phyloP scores from a whole-genome alignment of 2,113 vertebrate genomes.

The Microtus montanus region DNA sequence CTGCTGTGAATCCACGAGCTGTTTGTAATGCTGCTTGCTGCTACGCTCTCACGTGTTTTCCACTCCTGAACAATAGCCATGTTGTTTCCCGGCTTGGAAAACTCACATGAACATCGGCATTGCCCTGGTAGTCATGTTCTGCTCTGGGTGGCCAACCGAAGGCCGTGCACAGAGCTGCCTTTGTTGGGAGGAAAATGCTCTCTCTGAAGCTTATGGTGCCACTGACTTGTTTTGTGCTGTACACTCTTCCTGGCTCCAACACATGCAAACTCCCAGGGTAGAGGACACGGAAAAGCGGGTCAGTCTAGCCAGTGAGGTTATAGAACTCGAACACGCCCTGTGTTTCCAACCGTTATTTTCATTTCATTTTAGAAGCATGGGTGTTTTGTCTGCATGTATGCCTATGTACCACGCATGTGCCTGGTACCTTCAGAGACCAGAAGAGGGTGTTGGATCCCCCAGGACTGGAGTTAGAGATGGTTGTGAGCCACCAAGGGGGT shows the following conservation, averaged over 20 bases:
- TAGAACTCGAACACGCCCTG: neutral
- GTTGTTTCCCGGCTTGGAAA: constrained; percentile 66
- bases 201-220: constrained; percentile 47
- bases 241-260: constrained; percentile 50
- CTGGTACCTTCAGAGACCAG: neutral
- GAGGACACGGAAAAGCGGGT: constrained; percentile 10
- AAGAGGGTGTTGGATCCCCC: neutral
- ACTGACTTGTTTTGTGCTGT: constrained; percentile 60
- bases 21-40: constrained; percentile 9
- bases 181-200: constrained; percentile 71
- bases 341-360: too few species aligned
- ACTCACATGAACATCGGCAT: constrained; percentile 69
- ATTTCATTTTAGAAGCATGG: neutral
- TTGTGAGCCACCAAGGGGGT: neutral
- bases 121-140: constrained; percentile 40
- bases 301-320: neutral
- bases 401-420: neutral
- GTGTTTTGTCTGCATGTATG: neutral
- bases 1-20: constrained; percentile 29
- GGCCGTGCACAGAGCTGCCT: constrained; percentile 61
- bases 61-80: constrained; percentile 58
- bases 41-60: constrained; percentile 47
- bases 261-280: constrained; percentile 27
- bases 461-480: neutral
- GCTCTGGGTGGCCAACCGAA: constrained; percentile 56